A percentile compares a stretch with the other conserved stretches of the same genome.
Evolutionary conservation across 2,797 vertebrate species (phyloP).

Genomic region (Tenualosa thibaudeaui): DNA sequence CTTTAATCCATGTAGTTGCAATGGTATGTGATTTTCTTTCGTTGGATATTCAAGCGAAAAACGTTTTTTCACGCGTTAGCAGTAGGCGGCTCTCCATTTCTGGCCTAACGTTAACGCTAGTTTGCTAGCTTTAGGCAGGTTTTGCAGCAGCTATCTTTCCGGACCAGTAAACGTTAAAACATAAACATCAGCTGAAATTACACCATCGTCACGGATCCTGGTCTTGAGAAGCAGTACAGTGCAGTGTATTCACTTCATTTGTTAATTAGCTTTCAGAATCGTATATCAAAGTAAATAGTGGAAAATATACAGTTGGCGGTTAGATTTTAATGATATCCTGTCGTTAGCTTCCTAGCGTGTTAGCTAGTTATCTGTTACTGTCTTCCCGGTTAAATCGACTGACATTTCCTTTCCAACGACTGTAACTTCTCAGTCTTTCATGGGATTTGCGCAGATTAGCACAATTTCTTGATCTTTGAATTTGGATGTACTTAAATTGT

Average conservation of each 20-base stretch:
- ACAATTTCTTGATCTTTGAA: background rate
- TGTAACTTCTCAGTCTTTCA: background rate
- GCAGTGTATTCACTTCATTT: background rate
- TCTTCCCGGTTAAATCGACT: slow-evolving; percentile 11
- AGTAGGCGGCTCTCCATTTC: background rate
- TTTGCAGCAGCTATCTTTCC: background rate
- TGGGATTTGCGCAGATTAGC: background rate
- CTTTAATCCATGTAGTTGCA: background rate
- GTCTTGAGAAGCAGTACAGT: background rate
- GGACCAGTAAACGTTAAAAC: background rate
- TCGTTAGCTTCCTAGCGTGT: background rate
- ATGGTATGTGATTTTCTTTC: background rate
- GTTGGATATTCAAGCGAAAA: background rate
- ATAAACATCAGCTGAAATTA: background rate
- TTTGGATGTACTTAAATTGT: background rate
- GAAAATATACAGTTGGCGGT: background rate
- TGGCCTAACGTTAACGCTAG: slow-evolving; percentile 10
- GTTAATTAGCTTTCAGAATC: background rate
- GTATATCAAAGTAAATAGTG: background rate
- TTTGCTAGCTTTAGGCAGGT: background rate
- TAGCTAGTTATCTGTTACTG: background rate
- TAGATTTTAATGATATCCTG: background rate
- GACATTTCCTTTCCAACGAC: background rate
- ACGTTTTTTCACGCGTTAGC: background rate
- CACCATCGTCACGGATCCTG: background rate